Evolutionary conservation across 2,888 invertebrate species (phyloP), one percentile per base, ranked within the genome.

Genomic region (Nymphalis urticae): DNA sequence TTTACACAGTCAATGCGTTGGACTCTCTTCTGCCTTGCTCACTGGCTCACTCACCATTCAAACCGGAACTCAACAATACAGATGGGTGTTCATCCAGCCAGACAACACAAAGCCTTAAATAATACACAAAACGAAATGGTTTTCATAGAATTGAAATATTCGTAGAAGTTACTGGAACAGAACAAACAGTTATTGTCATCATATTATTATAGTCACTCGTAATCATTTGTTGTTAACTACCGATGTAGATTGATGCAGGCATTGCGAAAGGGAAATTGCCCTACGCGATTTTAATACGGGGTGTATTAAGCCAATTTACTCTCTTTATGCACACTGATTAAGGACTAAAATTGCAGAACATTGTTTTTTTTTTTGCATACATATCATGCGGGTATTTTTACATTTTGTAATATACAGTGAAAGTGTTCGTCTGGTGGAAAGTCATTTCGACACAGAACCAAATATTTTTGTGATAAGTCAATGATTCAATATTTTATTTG

Each of bases 251-350:
- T 82, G 80, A 76, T 70, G 70, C 68, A 73, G 73, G 75, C 71
- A 75, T 78, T 78, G 76, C 77, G 77, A 82, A 83, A 84, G 76
- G 77, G 77, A 80, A 83, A 84, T 84, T 79, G 78, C 80, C 79
- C 73, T 42, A 66, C 77, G 81, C 61, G 82, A 72, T 67, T 70
- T 62, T 71, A 70, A 71, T 72, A 66, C 61, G 48, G 24, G 48
- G 24, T 61, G 60, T 50, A 54, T 64, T 66, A 62, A 58, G 21
- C 53, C 32, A 68, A 72, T 72, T 60, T 67, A 64, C 58, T 27
- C 61, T 54, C 42, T 71, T 32, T 32, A 68, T 58, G 62, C 48
- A 36, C 19, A 63, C 47, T 21, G 48, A 32, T 24, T 51, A 64
- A 64, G 63, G 56, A 66, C 61, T 56, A 66, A 32, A 64, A 71